Evolutionary conservation across 2,113 vertebrate species (phyloP).

Genomic region (Carassius carassius): DNA sequence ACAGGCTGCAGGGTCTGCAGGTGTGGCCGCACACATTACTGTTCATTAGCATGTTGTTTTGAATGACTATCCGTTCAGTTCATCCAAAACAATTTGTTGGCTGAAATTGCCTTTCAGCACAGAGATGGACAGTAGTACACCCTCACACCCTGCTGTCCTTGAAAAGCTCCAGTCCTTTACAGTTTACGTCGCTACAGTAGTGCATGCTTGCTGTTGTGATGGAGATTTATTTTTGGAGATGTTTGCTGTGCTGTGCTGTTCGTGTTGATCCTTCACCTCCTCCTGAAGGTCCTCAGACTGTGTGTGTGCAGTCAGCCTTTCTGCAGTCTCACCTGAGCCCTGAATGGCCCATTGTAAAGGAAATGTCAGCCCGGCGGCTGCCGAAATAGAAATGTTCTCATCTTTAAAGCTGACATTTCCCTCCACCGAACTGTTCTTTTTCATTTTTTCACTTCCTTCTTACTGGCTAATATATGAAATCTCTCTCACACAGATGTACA

Average conservation of each 20-base stretch:
- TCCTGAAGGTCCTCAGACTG: slow-evolving; percentile 44
- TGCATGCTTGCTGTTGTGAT: slow-evolving; percentile 47
- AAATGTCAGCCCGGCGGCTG: slow-evolving; percentile 74
- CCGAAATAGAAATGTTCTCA: slow-evolving; percentile 72
- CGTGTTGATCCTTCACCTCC: slow-evolving; percentile 49
- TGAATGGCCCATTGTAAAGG: slow-evolving; percentile 76
- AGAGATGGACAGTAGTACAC: slow-evolving; percentile 44
- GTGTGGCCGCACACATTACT: slow-evolving; percentile 41
- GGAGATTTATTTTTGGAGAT: slow-evolving; percentile 2
- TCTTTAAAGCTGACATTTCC: slow-evolving; percentile 77
- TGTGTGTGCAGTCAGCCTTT: slow-evolving; percentile 40
- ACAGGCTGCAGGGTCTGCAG: slow-evolving; percentile 59
- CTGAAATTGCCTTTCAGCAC: background rate
- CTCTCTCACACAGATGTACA: background rate
- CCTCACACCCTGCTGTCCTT: slow-evolving; percentile 62
- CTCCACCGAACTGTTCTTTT: slow-evolving; percentile 60
- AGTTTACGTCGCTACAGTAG: slow-evolving; percentile 43
- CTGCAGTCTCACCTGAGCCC: slow-evolving; percentile 68
- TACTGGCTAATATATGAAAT: slow-evolving; percentile 46
- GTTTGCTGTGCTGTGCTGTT: slow-evolving; percentile 41
- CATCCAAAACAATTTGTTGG: slow-evolving; percentile 29
- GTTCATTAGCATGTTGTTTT: slow-evolving; percentile 26
- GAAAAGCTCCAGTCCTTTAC: slow-evolving; percentile 50
- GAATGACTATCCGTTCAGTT: slow-evolving; percentile 45
- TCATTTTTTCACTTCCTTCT: slow-evolving; percentile 25